Evolutionary conservation across 2,888 invertebrate genomes (phyloP), one percentile per base, ranked within the genome.

Genomic region (Pseudoips prasinana): DNA sequence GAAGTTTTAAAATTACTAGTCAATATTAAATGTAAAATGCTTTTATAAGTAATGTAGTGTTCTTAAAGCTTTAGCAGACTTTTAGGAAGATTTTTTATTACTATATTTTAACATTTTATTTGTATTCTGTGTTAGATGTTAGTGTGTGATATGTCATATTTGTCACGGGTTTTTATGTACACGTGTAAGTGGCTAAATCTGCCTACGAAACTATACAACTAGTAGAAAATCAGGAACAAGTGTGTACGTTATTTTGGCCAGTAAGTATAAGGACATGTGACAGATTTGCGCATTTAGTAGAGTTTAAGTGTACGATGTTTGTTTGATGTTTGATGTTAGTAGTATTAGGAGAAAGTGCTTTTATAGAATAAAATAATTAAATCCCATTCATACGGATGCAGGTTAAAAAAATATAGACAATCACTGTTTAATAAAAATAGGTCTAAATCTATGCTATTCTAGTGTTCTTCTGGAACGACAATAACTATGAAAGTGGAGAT

Each of bases 291-390:
- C 7, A 10, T 8, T 22, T 17, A 22, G 20, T 36, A 46, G 23
- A 28, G 22, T 26, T 44, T 45, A 46, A 42, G 41, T 61, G 39
- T 20, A 20, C 5, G n/a, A 61, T 63, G 69, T 82, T 86, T 73
- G 72, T 85, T 86, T 85, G 76, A 78, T 83, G 86, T 86, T 87
- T 79, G 85, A 58, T 87, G 86, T 87, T 70, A 60, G 84, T 78
- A 79, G 73, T 51, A 33, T 65, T 85, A 86, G 84, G 59, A 61
- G 64, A 66, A 83, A 86, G 83, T 85, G 85, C 84, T 86, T 87
- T 83, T 79, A 76, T 84, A 85, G 82, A 74, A 51, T 58, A 65
- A 64, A 52, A 58, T 42, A 49, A 50, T 43, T 46, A 53, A 47
- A 42, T 49, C 56, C 48, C 56, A 47, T 57, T 60, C 52, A 54